These are phyloP conservation scores for Megathymus violae DNA, from an alignment of 1,140 invertebrate species.

Conservation along the genomic window DNA sequence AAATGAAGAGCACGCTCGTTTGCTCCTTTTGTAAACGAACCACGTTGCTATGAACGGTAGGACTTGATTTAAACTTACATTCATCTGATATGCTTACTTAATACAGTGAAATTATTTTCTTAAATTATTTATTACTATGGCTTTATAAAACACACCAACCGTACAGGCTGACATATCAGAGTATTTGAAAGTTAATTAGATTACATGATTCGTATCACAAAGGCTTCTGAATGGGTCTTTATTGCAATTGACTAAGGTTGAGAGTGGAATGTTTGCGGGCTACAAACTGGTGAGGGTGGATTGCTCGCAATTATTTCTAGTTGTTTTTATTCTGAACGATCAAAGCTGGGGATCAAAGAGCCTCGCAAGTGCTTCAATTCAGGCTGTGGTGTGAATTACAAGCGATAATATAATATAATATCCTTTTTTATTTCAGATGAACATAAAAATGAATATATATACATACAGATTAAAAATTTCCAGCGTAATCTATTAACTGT, in stretches of 20 bases:
- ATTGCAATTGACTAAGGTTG: slow-evolving; percentile 5
- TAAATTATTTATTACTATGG: background rate
- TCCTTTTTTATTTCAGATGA: too few relatives aligned
- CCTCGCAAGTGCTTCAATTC: slow-evolving; percentile 29
- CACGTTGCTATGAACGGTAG: too few relatives aligned
- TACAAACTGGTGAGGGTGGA: slow-evolving; percentile 4
- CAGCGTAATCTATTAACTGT: too few relatives aligned
- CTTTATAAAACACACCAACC: slow-evolving; percentile 13
- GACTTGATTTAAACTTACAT: too few relatives aligned
- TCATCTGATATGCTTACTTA: background rate
- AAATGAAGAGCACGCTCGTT: too few relatives aligned
- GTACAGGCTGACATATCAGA: slow-evolving; percentile 29
- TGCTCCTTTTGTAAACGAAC: too few relatives aligned
- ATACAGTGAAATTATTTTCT: background rate
- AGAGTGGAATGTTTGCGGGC: background rate
- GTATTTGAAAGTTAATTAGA: slow-evolving; percentile 17
- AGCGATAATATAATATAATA: background rate
- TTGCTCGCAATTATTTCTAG: slow-evolving; percentile 35
- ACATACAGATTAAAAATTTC: too few relatives aligned
- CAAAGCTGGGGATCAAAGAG: slow-evolving; percentile 33
- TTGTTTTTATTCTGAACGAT: slow-evolving; percentile 37
- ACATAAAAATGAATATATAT: too few relatives aligned
- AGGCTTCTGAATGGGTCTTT: background rate
- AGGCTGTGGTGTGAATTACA: slow-evolving; percentile 8
- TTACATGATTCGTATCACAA: slow-evolving; percentile 21